Conservation (phyloP, 2,888 invertebrate genomes). For the Lumbricus terrestris region DNA sequence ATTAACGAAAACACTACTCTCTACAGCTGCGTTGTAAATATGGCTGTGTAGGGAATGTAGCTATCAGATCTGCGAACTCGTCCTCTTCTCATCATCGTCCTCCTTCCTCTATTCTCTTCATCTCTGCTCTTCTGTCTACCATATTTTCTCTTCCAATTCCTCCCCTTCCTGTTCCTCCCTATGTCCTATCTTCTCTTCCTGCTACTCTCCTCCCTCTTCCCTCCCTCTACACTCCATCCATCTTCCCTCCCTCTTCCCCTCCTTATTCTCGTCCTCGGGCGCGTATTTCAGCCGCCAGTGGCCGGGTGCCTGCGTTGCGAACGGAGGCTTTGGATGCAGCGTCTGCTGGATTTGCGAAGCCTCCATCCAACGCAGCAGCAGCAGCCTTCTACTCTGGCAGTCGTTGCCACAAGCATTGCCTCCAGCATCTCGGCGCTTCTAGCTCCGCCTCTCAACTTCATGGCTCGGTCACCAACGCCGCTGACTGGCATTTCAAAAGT, state of each 20-base stretch:
- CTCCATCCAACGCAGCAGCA: neutral
- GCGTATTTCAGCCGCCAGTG: neutral
- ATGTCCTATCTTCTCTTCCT: neutral
- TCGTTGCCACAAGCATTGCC: no score
- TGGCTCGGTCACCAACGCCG: neutral
- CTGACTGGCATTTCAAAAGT: neutral
- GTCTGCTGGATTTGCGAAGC: neutral
- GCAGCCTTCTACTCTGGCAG: neutral
- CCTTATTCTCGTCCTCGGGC: neutral
- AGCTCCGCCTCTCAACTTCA: constrained; percentile 3
- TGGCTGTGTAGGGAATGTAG: no score
- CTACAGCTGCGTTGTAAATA: no score
- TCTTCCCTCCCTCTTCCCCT: neutral
- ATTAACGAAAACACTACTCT: no score
- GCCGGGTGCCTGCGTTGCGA: neutral
- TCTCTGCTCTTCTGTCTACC: neutral
- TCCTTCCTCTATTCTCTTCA: neutral
- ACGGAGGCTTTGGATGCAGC: neutral
- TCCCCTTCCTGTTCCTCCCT: neutral
- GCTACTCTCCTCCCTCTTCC: neutral
- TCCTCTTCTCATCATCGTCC: neutral
- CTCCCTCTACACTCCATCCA: no score
- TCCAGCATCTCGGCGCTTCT: neutral
- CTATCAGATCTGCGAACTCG: neutral
- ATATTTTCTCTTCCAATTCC: neutral